These are phyloP conservation scores for Lepidurus couesii DNA, from an alignment of 1,140 invertebrate genomes.

Conservation along the genomic window DNA sequence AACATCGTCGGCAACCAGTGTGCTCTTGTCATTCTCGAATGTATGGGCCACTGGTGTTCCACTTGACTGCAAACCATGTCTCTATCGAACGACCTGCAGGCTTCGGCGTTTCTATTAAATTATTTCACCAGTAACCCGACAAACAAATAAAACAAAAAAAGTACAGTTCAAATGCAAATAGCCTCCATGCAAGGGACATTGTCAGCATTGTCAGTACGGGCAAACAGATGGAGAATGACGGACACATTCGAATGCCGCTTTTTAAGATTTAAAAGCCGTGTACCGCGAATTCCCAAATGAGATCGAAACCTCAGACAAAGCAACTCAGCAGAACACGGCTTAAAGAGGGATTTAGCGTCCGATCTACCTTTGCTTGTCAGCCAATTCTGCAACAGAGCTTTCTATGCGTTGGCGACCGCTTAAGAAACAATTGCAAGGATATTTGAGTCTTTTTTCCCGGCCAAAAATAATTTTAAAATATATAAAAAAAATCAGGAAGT, in stretches of 20 bases:
- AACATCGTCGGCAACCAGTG: slow-evolving; percentile 16
- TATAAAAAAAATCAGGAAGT: too few relatives aligned
- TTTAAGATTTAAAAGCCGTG: not conserved
- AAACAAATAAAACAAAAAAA: not conserved
- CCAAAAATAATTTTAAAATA: too few relatives aligned
- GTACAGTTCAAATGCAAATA: not conserved
- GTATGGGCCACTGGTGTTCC: slow-evolving; percentile 13
- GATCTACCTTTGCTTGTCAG: too few relatives aligned
- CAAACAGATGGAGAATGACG: not conserved
- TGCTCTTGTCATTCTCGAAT: slow-evolving; percentile 3
- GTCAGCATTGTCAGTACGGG: not conserved
- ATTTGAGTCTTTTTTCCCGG: too few relatives aligned
- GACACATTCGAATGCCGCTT: not conserved
- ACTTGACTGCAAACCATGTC: not conserved
- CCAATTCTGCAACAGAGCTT: too few relatives aligned
- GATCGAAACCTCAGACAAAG: not conserved
- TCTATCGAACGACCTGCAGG: slow-evolving; percentile 14
- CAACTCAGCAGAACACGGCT: not conserved
- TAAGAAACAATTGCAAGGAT: too few relatives aligned
- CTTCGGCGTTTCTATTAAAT: not conserved
- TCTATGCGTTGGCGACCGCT: too few relatives aligned
- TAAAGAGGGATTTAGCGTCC: too few relatives aligned
- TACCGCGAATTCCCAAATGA: not conserved
- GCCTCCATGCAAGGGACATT: not conserved
- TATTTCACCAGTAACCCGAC: not conserved